These are phyloP conservation scores for Acleris emargana DNA, from an alignment of 2,888 invertebrate genomes.

Conservation along the genomic window DNA sequence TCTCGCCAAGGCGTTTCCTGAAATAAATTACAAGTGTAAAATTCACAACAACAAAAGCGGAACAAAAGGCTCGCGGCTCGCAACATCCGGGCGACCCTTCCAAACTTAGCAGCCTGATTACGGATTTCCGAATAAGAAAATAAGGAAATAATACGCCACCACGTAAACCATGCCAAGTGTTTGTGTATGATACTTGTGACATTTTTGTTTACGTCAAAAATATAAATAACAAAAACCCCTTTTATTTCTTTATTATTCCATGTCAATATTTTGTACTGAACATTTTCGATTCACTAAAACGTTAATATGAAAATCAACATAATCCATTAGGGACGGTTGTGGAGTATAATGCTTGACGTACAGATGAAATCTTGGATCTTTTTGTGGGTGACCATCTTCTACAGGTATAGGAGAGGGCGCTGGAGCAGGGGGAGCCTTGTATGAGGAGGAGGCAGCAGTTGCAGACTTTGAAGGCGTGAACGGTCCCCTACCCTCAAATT, in stretches of 20 bases:
- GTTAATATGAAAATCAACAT: slow-evolving; percentile 73
- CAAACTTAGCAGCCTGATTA: slow-evolving; percentile 83
- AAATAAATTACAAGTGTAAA: slow-evolving; percentile 84
- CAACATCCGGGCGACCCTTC: slow-evolving; percentile 82
- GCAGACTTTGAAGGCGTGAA: slow-evolving; percentile 53
- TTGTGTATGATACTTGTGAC: slow-evolving; percentile 58
- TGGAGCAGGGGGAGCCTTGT: slow-evolving; percentile 49
- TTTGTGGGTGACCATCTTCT: slow-evolving; percentile 44
- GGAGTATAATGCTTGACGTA: slow-evolving; percentile 73
- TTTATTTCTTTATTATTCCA: slow-evolving; percentile 38
- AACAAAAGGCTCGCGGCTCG: slow-evolving; percentile 82
- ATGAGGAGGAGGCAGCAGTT: slow-evolving; percentile 15
- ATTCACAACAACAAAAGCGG: slow-evolving; percentile 83
- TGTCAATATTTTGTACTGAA: slow-evolving; percentile 61
- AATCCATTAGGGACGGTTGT: slow-evolving; percentile 70
- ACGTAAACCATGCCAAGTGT: slow-evolving; percentile 55
- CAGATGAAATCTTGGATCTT: slow-evolving; percentile 71
- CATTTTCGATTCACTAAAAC: slow-evolving; percentile 60
- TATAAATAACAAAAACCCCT: slow-evolving; percentile 22
- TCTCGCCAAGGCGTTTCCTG: slow-evolving; percentile 81
- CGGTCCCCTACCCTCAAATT: slow-evolving; percentile 60
- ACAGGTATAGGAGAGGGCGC: slow-evolving; percentile 51
- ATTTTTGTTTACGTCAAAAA: slow-evolving; percentile 46
- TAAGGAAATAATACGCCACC: slow-evolving; percentile 68
- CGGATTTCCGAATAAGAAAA: slow-evolving; percentile 81